phyloP scores from a whole-genome alignment of 2,888 invertebrate species.

The Scaptomyza flava region DNA sequence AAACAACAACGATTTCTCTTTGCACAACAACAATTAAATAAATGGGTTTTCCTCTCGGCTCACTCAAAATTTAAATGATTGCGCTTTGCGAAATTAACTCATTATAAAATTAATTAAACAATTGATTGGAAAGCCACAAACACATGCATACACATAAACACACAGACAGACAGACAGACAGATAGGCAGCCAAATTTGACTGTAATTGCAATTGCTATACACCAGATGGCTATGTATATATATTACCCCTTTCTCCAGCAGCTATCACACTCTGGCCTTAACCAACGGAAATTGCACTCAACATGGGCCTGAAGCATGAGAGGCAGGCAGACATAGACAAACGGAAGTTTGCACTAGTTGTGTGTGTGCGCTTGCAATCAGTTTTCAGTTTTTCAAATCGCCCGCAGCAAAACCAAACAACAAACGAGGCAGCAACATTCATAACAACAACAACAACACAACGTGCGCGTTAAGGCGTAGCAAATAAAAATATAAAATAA shows the following conservation, averaged over 20 bases:
- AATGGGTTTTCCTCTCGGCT: slow-evolving; percentile 34
- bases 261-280: slow-evolving; percentile 4
- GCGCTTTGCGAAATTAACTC: slow-evolving; percentile 77
- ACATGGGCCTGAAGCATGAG: slow-evolving; percentile 31
- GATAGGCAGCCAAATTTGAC: slow-evolving; percentile 40
- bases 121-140: slow-evolving; percentile 63
- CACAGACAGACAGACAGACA: background rate
- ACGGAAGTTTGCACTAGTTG: slow-evolving; percentile 24
- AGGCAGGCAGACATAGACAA: slow-evolving; percentile 12
- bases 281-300: slow-evolving; percentile 69
- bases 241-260: background rate
- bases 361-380: slow-evolving; percentile 64
- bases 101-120: slow-evolving; percentile 82
- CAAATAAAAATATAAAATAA: slow-evolving; percentile 6
- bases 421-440: slow-evolving; percentile 48
- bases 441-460: slow-evolving; percentile 34
- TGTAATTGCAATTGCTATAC: slow-evolving; percentile 56
- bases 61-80: slow-evolving; percentile 59
- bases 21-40: slow-evolving; percentile 45
- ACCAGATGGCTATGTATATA: slow-evolving; percentile 9
- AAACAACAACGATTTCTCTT: slow-evolving; percentile 6
- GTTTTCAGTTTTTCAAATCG: slow-evolving; percentile 75
- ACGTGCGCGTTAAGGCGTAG: slow-evolving; percentile 24
- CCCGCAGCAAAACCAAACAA: slow-evolving; percentile 59
- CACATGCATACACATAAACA: slow-evolving; percentile 4